Evolutionary conservation across 2,888 invertebrate species (phyloP).

Genomic region (Leptinotarsa haldemani): DNA sequence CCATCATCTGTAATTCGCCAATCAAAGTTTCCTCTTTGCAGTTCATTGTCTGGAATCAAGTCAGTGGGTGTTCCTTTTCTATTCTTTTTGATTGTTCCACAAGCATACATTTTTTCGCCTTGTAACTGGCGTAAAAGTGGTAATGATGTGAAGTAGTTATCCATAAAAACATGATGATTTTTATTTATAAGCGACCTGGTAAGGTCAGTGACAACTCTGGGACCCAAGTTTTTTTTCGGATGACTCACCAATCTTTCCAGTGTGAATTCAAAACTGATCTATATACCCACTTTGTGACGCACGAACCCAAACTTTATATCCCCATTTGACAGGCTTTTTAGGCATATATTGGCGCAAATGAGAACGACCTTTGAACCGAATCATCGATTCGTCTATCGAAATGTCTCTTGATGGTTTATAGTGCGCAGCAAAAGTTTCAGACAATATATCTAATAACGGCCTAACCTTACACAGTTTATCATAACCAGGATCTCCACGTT

Average conservation of each 20-base stretch:
- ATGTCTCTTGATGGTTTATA: conserved; percentile 11
- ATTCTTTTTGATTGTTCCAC: conserved; percentile 2
- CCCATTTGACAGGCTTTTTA: conserved; percentile 35
- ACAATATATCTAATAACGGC: conserved; percentile 45
- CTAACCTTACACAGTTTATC: conserved; percentile 52
- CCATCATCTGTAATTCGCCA: background rate
- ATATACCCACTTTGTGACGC: conserved; percentile 20
- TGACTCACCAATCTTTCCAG: conserved; percentile 2
- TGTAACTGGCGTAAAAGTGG: background rate
- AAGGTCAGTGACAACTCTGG: conserved; percentile 6
- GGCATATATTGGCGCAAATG: conserved; percentile 35
- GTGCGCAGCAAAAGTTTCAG: conserved; percentile 35
- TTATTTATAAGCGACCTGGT: conserved; percentile 1
- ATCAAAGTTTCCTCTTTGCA: conserved; percentile 6
- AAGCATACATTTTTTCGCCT: background rate
- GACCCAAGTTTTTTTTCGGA: conserved; percentile 7
- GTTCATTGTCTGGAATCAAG: conserved; percentile 9
- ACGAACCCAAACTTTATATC: conserved; percentile 29
- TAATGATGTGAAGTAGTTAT: conserved; percentile 4
- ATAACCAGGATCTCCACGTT: conserved; percentile 37
- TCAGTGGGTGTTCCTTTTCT: background rate
- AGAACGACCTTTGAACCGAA: conserved; percentile 35
- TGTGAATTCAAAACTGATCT: conserved; percentile 10
- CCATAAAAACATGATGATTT: conserved; percentile 6
- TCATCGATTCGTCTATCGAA: conserved; percentile 35